Base-by-base conservation (phyloP, 2,113 vertebrate genomes). In the Pleuronectes platessa region DNA sequence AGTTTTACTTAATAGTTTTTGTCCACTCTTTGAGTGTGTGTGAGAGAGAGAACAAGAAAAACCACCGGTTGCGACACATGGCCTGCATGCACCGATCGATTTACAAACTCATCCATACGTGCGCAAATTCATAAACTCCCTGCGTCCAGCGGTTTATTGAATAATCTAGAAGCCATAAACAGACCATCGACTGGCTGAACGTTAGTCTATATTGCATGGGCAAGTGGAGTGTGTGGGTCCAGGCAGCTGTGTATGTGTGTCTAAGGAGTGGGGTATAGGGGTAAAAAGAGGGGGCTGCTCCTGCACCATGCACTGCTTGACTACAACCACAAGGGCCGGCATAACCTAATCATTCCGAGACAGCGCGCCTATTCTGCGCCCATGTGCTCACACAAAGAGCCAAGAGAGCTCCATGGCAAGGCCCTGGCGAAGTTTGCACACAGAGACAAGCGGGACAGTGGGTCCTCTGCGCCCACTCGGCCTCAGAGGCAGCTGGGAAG, bases 301-400 rank as follows among this genome's bases (percentile, higher is more conserved):
- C 26, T 11, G 26, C 55, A 55, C 77, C 23, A 20, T 13, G 24
- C 54, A 56, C 77, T 80, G 77, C 37, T 23, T 55, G 63, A 79
- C 77, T 69, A 51, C 40, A 71, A 74, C 76, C 74, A 76, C 71
- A 56, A 60, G 66, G 71, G 72, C 72, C 74, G 24, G 73, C 64
- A 23, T 88, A 88, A 89, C 83, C 82, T 74, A 90, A 91, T 90
- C 85, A 88, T 90, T 92, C 93, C 84, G 78, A 90, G 81, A 92
- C 87, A 93, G 80, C 88, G 90, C 88, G 83, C 83, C 90, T 77
- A 89, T 92, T 92, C 89, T 90, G 65, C 40, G 59, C 80, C 64
- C 85, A 81, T 81, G 84, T 74, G 83, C 66, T 83, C 87, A 86
- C 88, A 89, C 88, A 92, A 91, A 90, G 82, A 85, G 71, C 74